phyloP scores from a whole-genome alignment of 2,113 vertebrate genomes.

The Coptodon rendalli region DNA sequence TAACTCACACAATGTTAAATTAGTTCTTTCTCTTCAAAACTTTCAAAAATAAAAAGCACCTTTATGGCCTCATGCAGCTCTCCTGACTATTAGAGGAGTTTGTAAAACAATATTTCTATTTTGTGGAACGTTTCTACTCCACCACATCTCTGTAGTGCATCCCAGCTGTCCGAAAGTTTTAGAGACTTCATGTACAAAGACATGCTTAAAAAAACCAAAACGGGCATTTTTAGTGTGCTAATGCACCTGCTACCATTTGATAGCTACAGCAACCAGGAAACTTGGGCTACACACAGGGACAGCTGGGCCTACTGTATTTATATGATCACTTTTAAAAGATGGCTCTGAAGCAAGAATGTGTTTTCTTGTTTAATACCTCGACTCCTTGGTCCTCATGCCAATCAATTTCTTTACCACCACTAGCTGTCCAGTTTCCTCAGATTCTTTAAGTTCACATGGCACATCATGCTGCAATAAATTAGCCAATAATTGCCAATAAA shows the following conservation, averaged over 20 bases:
- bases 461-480: neutral
- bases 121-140: neutral
- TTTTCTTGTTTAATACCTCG: neutral
- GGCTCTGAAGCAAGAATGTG: neutral
- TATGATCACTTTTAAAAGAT: neutral
- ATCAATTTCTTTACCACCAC: neutral
- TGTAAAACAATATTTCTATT: neutral
- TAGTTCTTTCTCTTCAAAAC: neutral
- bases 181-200: neutral
- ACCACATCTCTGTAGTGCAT: neutral
- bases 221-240: accelerated
- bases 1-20: neutral
- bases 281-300: neutral
- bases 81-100: neutral
- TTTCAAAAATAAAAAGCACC: neutral
- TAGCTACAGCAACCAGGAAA: neutral
- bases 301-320: neutral
- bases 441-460: neutral
- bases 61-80: neutral
- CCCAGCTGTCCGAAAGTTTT: accelerated
- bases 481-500: neutral
- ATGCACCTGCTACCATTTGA: neutral
- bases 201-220: neutral
- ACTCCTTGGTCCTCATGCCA: neutral
- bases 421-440: neutral